A percentile compares a stretch with the other conserved stretches of the same genome.
These are phyloP conservation scores for Myopa tessellatipennis DNA, from an alignment of 2,888 invertebrate species.

Conservation along the genomic window DNA sequence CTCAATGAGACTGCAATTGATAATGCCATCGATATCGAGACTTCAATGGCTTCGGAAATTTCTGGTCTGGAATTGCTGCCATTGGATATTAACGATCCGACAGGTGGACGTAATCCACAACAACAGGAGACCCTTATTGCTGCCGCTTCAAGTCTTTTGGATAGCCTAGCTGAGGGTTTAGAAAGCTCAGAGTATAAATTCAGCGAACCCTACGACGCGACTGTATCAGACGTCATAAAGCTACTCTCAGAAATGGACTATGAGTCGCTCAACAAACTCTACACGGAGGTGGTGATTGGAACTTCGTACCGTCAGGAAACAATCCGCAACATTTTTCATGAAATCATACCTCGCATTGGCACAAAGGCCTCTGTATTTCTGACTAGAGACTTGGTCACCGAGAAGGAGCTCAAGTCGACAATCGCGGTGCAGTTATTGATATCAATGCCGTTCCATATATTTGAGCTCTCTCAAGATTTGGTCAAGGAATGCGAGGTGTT, in stretches of 20 bases:
- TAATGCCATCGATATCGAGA: conserved; percentile 66
- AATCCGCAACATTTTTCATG: conserved; percentile 78
- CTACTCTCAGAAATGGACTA: conserved; percentile 66
- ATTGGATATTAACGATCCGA: conserved; percentile 63
- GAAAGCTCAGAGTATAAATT: conserved; percentile 66
- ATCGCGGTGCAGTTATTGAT: conserved; percentile 75
- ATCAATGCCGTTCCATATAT: conserved; percentile 78
- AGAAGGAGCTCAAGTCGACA: conserved; percentile 74
- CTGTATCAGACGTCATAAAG: conserved; percentile 65
- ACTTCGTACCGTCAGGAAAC: conserved; percentile 82
- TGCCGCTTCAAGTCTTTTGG: conserved; percentile 59
- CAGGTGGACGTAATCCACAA: conserved; percentile 66
- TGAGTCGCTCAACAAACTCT: conserved; percentile 68
- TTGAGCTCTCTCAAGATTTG: conserved; percentile 70
- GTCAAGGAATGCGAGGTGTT: conserved; percentile 72
- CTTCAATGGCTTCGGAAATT: conserved; percentile 62
- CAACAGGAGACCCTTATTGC: conserved; percentile 62
- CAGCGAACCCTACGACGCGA: conserved; percentile 66
- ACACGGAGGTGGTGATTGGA: conserved; percentile 73
- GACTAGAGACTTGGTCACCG: conserved; percentile 74
- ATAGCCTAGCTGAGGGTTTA: conserved; percentile 65
- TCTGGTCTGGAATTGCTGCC: conserved; percentile 61
- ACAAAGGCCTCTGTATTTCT: conserved; percentile 76
- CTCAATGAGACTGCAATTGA: conserved; percentile 65
- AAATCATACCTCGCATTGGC: conserved; percentile 77